Conservation (phyloP, 64 coral and sea anemone species). For the Catalaphyllia jardinei region DNA sequence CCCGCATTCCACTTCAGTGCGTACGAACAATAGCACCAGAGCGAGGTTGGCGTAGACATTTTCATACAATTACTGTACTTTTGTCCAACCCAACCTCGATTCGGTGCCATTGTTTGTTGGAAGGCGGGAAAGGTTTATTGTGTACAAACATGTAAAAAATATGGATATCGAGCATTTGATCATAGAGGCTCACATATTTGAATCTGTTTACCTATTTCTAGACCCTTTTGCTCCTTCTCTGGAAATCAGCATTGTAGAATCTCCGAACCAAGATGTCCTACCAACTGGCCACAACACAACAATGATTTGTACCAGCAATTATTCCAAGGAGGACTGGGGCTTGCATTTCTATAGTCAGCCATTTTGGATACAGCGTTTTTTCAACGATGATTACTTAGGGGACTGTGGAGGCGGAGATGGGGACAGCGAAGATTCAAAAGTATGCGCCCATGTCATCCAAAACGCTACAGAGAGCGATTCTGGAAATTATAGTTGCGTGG, state of each 20-base stretch:
- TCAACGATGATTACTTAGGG: not conserved
- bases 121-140: too few relatives aligned
- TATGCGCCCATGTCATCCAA: not conserved
- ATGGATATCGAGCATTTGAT: not conserved
- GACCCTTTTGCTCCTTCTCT: not conserved
- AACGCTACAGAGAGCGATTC: not conserved
- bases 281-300: not conserved
- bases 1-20: too few relatives aligned
- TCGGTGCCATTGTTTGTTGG: too few relatives aligned
- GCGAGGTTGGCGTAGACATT: too few relatives aligned
- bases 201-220: not conserved
- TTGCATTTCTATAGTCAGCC: not conserved
- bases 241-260: not conserved
- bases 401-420: not conserved
- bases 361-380: not conserved
- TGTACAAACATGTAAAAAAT: too few relatives aligned
- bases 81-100: too few relatives aligned
- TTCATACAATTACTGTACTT: too few relatives aligned
- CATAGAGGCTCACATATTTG: not conserved
- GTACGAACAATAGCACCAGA: too few relatives aligned
- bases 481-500: not conserved
- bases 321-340: not conserved
- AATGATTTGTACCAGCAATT: not conserved
- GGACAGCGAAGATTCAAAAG: conserved; percentile 8
- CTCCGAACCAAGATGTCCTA: not conserved